Percentiles rank a stretch among this genome's conserved stretches.
Evolutionary conservation across 1,140 invertebrate species (phyloP).

Genomic region (Bilobella aurantiaca): DNA sequence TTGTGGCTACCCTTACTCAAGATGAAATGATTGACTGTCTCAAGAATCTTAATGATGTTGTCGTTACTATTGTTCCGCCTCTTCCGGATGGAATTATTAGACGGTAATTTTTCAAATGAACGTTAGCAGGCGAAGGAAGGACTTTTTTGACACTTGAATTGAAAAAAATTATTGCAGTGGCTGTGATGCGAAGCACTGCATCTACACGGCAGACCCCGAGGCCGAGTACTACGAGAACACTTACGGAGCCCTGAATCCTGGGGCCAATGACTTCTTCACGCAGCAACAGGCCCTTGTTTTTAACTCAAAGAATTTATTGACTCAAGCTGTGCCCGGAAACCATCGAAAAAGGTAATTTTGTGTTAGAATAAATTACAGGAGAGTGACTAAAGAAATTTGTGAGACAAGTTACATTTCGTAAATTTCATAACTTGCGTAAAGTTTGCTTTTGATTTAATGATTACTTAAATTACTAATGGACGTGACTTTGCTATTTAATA

Average conservation of each 20-base stretch:
- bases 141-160: not conserved
- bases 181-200: slow-evolving; percentile 57
- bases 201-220: slow-evolving; percentile 53
- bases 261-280: slow-evolving; percentile 5
- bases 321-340: slow-evolving; percentile 48
- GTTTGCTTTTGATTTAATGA: no score
- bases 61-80: slow-evolving; percentile 71
- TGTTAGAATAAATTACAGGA: not conserved
- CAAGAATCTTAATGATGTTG: slow-evolving; percentile 76
- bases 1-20: slow-evolving; percentile 77
- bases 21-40: slow-evolving; percentile 89
- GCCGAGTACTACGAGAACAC: slow-evolving; percentile 59
- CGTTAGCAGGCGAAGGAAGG: slow-evolving; percentile 4
- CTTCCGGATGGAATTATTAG: slow-evolving; percentile 55
- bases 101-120: slow-evolving; percentile 40
- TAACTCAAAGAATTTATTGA: slow-evolving; percentile 36
- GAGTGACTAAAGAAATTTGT: no score
- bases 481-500: slow-evolving; percentile 14
- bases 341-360: slow-evolving; percentile 46
- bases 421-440: no score
- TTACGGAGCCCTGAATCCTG: not conserved
- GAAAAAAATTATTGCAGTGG: slow-evolving; percentile 44
- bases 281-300: slow-evolving; percentile 27
- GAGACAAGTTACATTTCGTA: no score
- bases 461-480: not conserved